Conservation (phyloP, 2,113 vertebrate species). For the Dipodomys merriami region DNA sequence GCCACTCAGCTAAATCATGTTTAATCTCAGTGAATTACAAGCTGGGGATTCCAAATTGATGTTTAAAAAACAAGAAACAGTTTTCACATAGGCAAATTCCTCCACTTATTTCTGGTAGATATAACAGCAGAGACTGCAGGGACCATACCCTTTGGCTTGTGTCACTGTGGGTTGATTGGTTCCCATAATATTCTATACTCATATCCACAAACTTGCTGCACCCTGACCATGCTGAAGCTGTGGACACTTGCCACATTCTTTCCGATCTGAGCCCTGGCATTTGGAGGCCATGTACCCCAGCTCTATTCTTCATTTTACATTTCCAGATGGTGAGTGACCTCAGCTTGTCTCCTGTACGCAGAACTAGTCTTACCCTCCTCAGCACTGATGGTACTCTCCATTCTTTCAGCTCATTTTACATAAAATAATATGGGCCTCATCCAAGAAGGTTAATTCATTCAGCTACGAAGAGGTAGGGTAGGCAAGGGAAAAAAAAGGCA, state of each 20-base stretch:
- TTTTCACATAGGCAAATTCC: neutral
- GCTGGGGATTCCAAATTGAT: neutral
- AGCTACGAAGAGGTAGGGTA: neutral
- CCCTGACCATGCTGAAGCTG: fast-evolving
- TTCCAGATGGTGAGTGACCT: neutral
- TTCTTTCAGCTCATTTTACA: neutral
- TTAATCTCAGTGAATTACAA: neutral
- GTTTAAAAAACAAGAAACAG: neutral
- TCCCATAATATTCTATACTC: neutral
- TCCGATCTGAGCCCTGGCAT: too few species aligned
- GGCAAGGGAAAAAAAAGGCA: neutral
- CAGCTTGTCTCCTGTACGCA: neutral
- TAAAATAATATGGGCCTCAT: neutral
- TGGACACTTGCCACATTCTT: neutral
- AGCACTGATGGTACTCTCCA: neutral
- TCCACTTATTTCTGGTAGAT: neutral
- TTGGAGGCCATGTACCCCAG: neutral
- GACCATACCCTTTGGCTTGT: neutral
- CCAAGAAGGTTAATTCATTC: neutral
- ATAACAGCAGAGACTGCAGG: neutral
- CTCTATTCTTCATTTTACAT: neutral
- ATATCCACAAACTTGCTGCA: neutral
- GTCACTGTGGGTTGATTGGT: neutral
- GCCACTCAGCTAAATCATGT: neutral
- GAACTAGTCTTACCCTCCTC: neutral